Evolutionary conservation across 2,113 vertebrate species (phyloP).

Genomic region (Upupa epops): DNA sequence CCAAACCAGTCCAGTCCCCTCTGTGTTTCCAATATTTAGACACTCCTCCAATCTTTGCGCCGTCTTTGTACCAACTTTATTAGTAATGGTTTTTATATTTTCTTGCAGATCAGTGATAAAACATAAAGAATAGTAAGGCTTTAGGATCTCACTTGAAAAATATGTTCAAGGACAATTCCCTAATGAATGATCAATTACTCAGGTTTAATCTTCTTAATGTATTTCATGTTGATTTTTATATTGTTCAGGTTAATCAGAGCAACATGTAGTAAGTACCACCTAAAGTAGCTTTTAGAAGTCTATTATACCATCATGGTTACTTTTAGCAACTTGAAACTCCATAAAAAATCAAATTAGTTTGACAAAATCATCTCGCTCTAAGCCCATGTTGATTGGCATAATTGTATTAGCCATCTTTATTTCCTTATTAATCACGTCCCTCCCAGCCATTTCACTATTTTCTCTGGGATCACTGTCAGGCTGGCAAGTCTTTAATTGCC

Average conservation of each 20-base stretch:
- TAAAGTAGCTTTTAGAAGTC: conserved; percentile 24
- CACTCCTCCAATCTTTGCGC: not conserved
- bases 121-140: not conserved
- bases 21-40: not conserved
- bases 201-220: conserved; percentile 4
- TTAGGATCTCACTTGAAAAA: not conserved
- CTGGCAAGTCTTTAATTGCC: conserved; percentile 32
- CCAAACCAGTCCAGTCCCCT: not conserved
- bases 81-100: not conserved
- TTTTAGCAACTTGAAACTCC: conserved; percentile 34
- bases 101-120: not conserved
- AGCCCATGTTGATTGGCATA: not conserved
- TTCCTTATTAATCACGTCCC: conserved; percentile 56
- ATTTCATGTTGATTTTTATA: conserved; percentile 28
- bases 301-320: conserved; percentile 37
- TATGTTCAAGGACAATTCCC: not conserved
- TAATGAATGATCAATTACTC: not conserved
- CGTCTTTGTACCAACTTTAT: not conserved
- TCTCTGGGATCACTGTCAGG: conserved; percentile 13
- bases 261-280: not conserved
- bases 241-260: conserved; percentile 13
- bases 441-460: conserved; percentile 50
- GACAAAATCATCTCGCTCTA: conserved; percentile 24
- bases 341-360: conserved; percentile 52
- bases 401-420: conserved; percentile 49